phyloP scores from a whole-genome alignment of 2,888 invertebrate species.

The Macaria liturata region DNA sequence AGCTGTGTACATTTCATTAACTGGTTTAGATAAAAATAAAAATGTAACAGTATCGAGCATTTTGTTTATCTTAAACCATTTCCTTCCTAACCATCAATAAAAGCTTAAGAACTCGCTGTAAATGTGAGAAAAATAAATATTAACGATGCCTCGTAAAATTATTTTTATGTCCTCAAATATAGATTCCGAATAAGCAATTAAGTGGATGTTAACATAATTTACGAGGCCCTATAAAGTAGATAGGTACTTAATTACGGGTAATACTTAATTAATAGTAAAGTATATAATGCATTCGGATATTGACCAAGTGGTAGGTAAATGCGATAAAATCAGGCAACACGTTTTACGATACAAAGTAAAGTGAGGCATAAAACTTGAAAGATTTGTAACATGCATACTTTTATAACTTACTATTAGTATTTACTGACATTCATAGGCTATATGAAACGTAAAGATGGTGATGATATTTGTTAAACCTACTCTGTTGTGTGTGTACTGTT shows the following conservation, averaged over 20 bases:
- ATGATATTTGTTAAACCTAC: too few species aligned
- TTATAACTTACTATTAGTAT: too few species aligned
- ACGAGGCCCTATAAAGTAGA: slow-evolving; percentile 33
- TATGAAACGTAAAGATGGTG: too few species aligned
- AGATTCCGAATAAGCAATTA: slow-evolving; percentile 38
- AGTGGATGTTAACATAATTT: slow-evolving; percentile 36
- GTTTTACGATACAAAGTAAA: slow-evolving; percentile 5
- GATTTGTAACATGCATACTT: neutral
- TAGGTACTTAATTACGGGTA: slow-evolving; percentile 33
- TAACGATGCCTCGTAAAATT: slow-evolving; percentile 33
- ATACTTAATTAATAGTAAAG: slow-evolving; percentile 30
- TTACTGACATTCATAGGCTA: too few species aligned
- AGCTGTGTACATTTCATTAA: neutral
- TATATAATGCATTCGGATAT: slow-evolving; percentile 16
- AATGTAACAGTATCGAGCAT: slow-evolving; percentile 15
- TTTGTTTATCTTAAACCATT: slow-evolving; percentile 25
- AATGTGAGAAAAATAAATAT: slow-evolving; percentile 37
- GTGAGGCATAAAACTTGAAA: neutral
- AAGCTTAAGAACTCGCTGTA: slow-evolving; percentile 26
- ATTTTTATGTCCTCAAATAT: slow-evolving; percentile 37
- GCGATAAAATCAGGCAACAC: slow-evolving; percentile 10
- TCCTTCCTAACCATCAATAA: slow-evolving; percentile 29
- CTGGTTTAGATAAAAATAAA: slow-evolving; percentile 6
- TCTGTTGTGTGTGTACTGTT: too few species aligned
- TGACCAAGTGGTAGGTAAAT: slow-evolving; percentile 6